Percentiles rank a stretch among this genome's conserved stretches.
Conservation (phyloP, 2,888 invertebrate genomes). For the Pinctada fucata region DNA sequence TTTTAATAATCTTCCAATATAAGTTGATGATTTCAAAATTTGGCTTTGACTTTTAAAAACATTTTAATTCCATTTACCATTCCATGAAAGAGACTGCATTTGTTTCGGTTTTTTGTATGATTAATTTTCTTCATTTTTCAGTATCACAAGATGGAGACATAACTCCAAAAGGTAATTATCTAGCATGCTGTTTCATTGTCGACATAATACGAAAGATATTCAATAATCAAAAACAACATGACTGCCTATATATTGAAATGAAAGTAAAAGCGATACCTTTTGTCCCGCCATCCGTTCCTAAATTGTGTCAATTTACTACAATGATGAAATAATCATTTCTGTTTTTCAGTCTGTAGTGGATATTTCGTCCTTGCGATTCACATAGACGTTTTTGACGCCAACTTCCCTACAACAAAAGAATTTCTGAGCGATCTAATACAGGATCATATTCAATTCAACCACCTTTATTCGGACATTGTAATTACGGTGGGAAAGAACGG, state of each 20-base stretch:
- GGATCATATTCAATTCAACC: neutral
- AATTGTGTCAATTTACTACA: no score
- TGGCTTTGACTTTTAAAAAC: no score
- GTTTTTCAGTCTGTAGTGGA: neutral
- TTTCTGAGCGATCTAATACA: neutral
- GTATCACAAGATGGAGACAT: slow-evolving; percentile 15
- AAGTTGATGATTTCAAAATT: no score
- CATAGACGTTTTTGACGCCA: neutral
- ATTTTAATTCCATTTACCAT: no score
- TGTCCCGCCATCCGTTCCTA: no score
- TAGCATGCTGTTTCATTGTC: no score
- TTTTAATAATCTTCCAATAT: no score
- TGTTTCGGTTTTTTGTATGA: no score
- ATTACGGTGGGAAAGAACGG: slow-evolving; percentile 2
- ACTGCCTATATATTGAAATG: neutral
- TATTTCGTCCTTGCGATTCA: neutral
- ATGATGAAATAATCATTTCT: neutral
- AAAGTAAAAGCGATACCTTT: no score
- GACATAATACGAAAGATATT: neutral
- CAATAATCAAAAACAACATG: neutral
- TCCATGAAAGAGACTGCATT: no score
- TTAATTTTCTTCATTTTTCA: slow-evolving; percentile 6
- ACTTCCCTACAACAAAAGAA: neutral
- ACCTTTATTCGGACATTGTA: neutral
- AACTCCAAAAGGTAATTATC: slow-evolving; percentile 13